Conservation (phyloP, 2,113 vertebrate species). For the Dryoscopus gambensis region DNA sequence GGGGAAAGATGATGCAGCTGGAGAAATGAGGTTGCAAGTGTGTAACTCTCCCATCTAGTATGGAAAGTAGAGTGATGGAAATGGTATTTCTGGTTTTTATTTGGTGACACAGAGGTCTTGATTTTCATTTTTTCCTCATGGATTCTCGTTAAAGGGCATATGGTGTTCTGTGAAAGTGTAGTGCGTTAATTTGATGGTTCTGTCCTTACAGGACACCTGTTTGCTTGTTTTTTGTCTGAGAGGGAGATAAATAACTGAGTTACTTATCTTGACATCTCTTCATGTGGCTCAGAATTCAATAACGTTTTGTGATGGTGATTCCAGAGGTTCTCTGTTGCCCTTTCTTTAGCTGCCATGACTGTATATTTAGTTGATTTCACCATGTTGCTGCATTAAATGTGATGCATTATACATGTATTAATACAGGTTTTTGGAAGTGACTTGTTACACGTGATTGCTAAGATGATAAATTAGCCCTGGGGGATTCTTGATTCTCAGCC, state of each 20-base stretch:
- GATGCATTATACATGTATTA: neutral
- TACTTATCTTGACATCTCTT: neutral
- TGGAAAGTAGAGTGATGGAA: neutral
- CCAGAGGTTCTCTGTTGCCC: neutral
- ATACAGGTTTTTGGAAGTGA: neutral
- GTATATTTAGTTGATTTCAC: neutral
- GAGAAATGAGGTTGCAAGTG: neutral
- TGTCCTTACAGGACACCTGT: neutral
- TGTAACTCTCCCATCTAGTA: neutral
- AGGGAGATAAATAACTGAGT: neutral
- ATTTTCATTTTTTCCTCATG: neutral
- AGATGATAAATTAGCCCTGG: neutral
- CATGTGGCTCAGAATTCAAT: neutral
- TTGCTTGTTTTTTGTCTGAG: neutral
- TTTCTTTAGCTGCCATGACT: neutral
- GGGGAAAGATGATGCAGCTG: neutral
- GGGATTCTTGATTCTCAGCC: neutral
- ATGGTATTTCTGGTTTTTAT: neutral
- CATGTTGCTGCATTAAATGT: neutral
- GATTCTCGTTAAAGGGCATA: neutral
- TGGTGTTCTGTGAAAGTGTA: neutral
- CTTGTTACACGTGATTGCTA: neutral
- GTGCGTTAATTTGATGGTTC: neutral
- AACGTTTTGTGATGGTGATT: neutral
- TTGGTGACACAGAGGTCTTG: neutral